Base-by-base conservation (phyloP, 1,140 invertebrate genomes). In the Dryas iulia region DNA sequence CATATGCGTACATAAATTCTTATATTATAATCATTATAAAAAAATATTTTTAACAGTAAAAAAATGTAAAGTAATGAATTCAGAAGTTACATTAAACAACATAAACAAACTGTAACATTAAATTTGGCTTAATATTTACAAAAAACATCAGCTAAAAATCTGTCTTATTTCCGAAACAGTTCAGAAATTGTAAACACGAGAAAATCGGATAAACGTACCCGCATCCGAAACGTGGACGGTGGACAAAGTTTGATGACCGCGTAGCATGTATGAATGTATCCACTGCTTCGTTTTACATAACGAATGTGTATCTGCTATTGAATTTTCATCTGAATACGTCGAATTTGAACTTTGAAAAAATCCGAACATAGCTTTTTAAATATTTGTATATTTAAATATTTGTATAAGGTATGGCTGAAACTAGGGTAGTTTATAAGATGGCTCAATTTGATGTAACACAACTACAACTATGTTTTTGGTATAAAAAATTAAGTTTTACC, bases 231-330 rank as follows among this genome's bases (percentile, higher is more conserved):
- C 59, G 5, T n/a, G 14, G n/a, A n/a, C n/a, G n/a, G 33, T 39
- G 59, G 33, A 60, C 31, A 18, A 60, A 26, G 33, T 60, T 60
- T 35, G 56, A 47, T 21, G 39, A 47, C 39, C 39, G 39, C 39
- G 39, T 47, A 47, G 18, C 39, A 1, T 47, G 39, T 47, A 47
- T 21, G 39, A 11, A 47, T n/a, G 14, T 47, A 47, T 47, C 39
- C 39, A 21, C 39, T 8, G 21, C 14, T 8, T 10, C 39, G 39
- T 21, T 47, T 47, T 47, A 47, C 39, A 47, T 47, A 47, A 47
- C 39, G 39, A 47, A 47, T 47, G 14, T 47, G 39, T 47, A 21
- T 11, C 18, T 18, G 7, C 39, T 47, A 47, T 47, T 47, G 39
- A 47, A 47, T 47, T 47, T 47, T 47, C 18, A 47, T 47, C 39